phyloP scores from a whole-genome alignment of 2,113 vertebrate genomes.

The Pogonocichla stellata region DNA sequence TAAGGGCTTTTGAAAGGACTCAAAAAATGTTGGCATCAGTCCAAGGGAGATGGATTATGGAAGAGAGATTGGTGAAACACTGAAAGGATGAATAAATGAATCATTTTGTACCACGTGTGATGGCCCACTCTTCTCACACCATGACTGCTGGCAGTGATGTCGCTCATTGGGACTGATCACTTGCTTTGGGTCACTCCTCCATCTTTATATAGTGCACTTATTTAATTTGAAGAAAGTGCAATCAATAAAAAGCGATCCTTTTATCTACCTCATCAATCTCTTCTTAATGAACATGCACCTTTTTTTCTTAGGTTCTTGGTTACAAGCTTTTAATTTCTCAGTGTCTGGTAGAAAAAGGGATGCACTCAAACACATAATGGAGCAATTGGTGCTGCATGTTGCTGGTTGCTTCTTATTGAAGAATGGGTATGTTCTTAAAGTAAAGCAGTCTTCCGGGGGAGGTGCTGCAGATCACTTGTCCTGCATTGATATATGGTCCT shows the following conservation, averaged over 20 bases:
- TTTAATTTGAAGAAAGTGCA: slow-evolving; percentile 64
- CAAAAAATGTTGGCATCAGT: background rate
- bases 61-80: background rate
- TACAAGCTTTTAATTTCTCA: slow-evolving; percentile 34
- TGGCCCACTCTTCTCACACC: background rate
- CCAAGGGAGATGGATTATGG: background rate
- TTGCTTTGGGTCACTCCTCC: background rate
- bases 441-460: background rate
- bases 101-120: background rate
- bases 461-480: background rate
- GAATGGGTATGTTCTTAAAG: background rate
- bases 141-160: background rate
- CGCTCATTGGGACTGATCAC: background rate
- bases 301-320: slow-evolving; percentile 12
- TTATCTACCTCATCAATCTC: slow-evolving; percentile 58
- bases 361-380: background rate
- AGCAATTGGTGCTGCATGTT: background rate
- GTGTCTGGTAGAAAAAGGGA: background rate
- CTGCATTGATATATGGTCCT: background rate
- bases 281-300: slow-evolving; percentile 17
- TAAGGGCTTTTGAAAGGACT: slow-evolving; percentile 9
- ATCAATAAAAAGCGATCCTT: slow-evolving; percentile 54
- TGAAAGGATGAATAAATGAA: slow-evolving; percentile 7
- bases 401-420: background rate
- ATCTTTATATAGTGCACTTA: slow-evolving; percentile 42